Evolutionary conservation across 2,888 invertebrate species (phyloP), one percentile per base, ranked within the genome.

Genomic region (Callyntrura guangdongensis): DNA sequence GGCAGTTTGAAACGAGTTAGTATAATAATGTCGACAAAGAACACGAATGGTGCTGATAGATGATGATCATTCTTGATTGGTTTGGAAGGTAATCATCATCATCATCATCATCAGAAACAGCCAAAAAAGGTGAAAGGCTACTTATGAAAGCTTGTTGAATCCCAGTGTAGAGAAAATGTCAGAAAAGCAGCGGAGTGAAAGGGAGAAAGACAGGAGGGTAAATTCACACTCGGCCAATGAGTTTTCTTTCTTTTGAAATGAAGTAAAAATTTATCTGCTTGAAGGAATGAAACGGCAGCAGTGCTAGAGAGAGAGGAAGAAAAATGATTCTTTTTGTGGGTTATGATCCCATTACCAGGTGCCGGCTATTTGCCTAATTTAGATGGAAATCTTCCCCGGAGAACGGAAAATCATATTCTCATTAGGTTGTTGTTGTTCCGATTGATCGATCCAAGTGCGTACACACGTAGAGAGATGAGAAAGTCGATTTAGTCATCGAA

Each of bases 141-240:
- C n/a, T n/a, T 36, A 36, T n/a, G 14, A 36, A 11, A n/a, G 77
- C 20, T 59, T 81, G 79, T 81, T 81, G 59, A 59, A 81, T 81
- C 56, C 27, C 79, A 6, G 3, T 36, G 36, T 36, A 5, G 74
- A 22, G 17, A 12, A 49, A 49, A 14, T 1, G 12, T 22, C 17
- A 72, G 45, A 17, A 67, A 59, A 59, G 6, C 36, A 36, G 36
- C 36, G 6, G 36, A 36, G 36, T 27, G 25, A 67, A 27, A 67
- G 5, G 67, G 25, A 27, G 11, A 64, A 12, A 22, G 53, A 53
- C 2, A 53, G 8, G 2, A 53, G 8, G 2, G 53, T 53, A 36
- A 36, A 36, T n/a, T n/a, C n/a, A n/a, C n/a, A n/a, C n/a, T n/a
- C n/a, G n/a, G n/a, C n/a, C n/a, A n/a, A n/a, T n/a, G n/a, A 4